Conservation (phyloP, 2,888 invertebrate species). For the Baccha elongata region DNA sequence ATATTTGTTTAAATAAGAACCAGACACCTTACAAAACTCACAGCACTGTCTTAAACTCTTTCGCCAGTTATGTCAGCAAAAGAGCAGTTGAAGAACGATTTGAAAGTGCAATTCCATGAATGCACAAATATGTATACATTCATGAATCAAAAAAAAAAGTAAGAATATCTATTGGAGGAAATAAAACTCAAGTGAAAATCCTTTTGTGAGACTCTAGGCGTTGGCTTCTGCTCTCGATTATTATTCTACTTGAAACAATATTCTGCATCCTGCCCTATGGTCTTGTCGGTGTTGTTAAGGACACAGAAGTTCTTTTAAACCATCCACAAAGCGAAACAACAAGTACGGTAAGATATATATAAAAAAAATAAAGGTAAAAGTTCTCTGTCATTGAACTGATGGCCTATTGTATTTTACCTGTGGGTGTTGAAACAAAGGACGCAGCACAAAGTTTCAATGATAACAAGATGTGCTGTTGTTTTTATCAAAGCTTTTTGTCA, state of each 20-base stretch:
- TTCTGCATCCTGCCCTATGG: conserved; percentile 61
- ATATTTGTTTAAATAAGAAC: too few species aligned
- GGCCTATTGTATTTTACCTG: conserved; percentile 56
- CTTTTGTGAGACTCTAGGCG: too few species aligned
- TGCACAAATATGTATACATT: too few species aligned
- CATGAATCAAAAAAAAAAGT: too few species aligned
- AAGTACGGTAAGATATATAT: conserved; percentile 33
- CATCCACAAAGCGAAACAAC: conserved; percentile 35
- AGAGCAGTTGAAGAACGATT: too few species aligned
- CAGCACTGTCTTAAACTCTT: too few species aligned
- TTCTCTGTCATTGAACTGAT: conserved; percentile 55
- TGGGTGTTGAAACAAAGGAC: conserved; percentile 43
- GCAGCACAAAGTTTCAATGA: conserved; percentile 45
- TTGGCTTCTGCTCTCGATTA: conserved; percentile 66
- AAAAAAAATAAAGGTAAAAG: conserved; percentile 43
- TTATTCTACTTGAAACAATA: conserved; percentile 57
- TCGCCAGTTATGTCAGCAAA: too few species aligned
- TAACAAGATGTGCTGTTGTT: conserved; percentile 44
- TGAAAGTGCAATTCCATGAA: too few species aligned
- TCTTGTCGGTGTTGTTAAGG: conserved; percentile 51
- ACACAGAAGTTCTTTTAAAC: conserved; percentile 27
- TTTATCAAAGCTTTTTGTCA: conserved; percentile 21
- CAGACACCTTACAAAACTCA: too few species aligned
- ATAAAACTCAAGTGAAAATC: too few species aligned
- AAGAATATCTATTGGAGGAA: too few species aligned